Evolutionary conservation across 2,797 vertebrate genomes (phyloP), one percentile per base, ranked within the genome.

Genomic region (Cossypha dichroa): DNA sequence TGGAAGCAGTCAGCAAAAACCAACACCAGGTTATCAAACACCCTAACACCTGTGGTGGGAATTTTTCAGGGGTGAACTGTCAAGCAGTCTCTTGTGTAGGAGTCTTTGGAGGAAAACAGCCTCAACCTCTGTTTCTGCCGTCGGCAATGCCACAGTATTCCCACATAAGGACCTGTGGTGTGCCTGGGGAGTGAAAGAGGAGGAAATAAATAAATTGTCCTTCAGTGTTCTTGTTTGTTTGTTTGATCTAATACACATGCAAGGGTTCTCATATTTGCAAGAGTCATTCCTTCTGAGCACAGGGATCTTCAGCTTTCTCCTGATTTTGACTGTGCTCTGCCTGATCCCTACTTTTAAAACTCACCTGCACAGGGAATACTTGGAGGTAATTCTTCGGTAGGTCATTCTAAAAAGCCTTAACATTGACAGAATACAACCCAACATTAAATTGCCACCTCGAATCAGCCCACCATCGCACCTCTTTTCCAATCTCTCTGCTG

Each of bases 401-500:
- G 8, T 49, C 16, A 21, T 10, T 66, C 41, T 17, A 60, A 81
- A 88, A 70, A 91, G 20, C 51, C 34, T 49, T 48, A 38, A 33
- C 6, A 5, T 3, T 19, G 62, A 68, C 58, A 79, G 60, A 60
- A 25, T 43, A 52, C 43, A 54, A 56, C 33, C 15, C 26, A 87
- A 58, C 4, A 15, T 14, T 43, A 74, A 88, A 54, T 36, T 60
- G 81, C 94, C 77, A 72, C 60, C 63, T 91, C 29, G 2, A 22
- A 8, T 40, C 46, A 84, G 89, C 95, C 96, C 62, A 90, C 88
- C 84, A 76, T 68, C 4, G 67, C 43, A 38, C n/a, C 81, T 78
- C 75, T 93, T 91, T 38, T 88, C 78, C 72, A 93, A 94, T 72
- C 93, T 87, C 87, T 88, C 69, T 45, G 91, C 87, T 97, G 92